Percentiles rank a stretch among this genome's conserved stretches.
Conservation (phyloP, 2,888 invertebrate species). For the Harmothoe impar region DNA sequence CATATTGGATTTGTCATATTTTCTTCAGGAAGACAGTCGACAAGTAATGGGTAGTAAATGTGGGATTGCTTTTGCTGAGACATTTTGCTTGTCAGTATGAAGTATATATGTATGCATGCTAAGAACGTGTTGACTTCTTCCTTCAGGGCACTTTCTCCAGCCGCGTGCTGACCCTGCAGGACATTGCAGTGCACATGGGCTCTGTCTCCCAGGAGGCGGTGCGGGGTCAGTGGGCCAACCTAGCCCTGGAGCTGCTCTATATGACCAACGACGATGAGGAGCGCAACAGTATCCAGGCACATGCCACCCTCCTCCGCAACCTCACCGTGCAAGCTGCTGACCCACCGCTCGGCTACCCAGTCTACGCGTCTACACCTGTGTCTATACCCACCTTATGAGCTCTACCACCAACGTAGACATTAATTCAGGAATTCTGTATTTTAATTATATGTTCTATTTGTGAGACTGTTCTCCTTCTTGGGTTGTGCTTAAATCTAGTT, state of each 20-base stretch:
- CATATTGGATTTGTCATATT: no score
- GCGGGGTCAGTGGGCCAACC: constrained; percentile 84
- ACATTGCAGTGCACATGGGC: constrained; percentile 80
- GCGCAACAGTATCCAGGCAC: constrained; percentile 84
- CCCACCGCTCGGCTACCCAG: constrained; percentile 84
- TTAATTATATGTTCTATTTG: no score
- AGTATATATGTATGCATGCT: not conserved
- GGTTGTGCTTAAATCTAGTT: no score
- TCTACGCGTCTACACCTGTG: constrained; percentile 73
- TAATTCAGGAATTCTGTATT: no score
- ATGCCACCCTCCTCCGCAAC: constrained; percentile 83
- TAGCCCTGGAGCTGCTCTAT: constrained; percentile 84
- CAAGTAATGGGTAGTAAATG: no score
- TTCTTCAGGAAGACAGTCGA: no score
- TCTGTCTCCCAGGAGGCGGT: constrained; percentile 82
- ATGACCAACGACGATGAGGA: constrained; percentile 85
- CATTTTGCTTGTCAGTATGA: not conserved
- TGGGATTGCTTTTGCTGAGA: no score
- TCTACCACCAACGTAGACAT: no score
- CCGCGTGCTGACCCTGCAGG: constrained; percentile 81
- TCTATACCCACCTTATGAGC: constrained; percentile 64
- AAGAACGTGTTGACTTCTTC: not conserved
- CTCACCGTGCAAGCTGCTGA: constrained; percentile 84
- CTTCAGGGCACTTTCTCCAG: constrained; percentile 82
- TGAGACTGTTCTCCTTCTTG: no score